phyloP scores from a whole-genome alignment of 2,888 invertebrate genomes.

The Ophioninae sp. region DNA sequence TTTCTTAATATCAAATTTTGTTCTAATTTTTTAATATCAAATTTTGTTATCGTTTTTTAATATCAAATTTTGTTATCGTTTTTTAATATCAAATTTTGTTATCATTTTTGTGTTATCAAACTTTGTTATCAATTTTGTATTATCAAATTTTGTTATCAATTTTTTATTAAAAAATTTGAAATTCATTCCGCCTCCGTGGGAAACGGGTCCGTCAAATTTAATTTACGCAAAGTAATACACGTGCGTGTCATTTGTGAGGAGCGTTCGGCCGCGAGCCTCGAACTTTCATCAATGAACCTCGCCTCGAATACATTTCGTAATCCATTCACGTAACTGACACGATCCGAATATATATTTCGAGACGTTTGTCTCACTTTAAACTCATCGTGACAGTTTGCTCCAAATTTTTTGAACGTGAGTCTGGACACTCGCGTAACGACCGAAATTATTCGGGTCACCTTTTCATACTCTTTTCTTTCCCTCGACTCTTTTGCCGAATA shows the following conservation, averaged over 20 bases:
- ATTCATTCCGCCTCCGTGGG: neutral
- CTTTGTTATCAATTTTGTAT: too few relatives aligned
- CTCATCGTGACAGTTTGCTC: constrained; percentile 40
- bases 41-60: too few relatives aligned
- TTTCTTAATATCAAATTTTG: too few relatives aligned
- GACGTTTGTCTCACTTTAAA: constrained; percentile 41
- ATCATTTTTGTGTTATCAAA: too few relatives aligned
- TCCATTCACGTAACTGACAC: constrained; percentile 64
- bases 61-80: too few relatives aligned
- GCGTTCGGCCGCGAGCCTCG: constrained; percentile 13
- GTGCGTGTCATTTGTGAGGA: constrained; percentile 49
- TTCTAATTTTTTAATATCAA: too few relatives aligned
- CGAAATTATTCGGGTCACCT: constrained; percentile 56
- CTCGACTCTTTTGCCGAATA: constrained; percentile 31
- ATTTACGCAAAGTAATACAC: constrained; percentile 23
- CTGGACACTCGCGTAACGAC: constrained; percentile 32
- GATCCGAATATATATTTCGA: constrained; percentile 61
- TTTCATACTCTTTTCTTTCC: constrained; percentile 30
- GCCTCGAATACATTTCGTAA: constrained; percentile 53
- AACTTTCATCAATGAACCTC: constrained; percentile 55
- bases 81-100: too few relatives aligned
- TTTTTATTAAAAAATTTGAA: too few relatives aligned
- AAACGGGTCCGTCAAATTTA: neutral
- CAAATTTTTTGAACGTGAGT: constrained; percentile 33
- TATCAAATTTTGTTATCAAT: too few relatives aligned